phyloP scores from a whole-genome alignment of 2,888 invertebrate genomes.

The Drosophila siamana region DNA sequence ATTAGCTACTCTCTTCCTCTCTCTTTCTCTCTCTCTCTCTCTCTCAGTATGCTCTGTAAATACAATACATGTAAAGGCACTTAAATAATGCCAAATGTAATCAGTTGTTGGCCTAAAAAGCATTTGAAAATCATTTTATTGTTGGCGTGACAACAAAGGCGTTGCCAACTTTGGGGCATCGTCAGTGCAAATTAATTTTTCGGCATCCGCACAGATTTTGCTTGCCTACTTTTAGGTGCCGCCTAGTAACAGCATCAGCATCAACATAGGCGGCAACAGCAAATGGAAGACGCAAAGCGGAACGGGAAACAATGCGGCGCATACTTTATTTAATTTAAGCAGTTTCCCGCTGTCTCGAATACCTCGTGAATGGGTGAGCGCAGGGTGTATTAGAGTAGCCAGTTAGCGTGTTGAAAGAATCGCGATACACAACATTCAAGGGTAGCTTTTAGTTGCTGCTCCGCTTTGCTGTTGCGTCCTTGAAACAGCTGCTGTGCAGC shows the following conservation, averaged over 20 bases:
- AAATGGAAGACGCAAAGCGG: neutral
- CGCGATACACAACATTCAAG: conserved; percentile 19
- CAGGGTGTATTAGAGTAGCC: neutral
- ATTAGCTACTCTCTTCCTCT: conserved; percentile 27
- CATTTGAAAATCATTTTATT: conserved; percentile 50
- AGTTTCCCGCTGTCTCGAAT: conserved; percentile 44
- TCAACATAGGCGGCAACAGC: neutral
- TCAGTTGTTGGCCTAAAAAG: conserved; percentile 45
- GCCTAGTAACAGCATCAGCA: conserved; percentile 30
- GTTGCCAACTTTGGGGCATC: conserved; percentile 36
- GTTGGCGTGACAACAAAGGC: conserved; percentile 52
- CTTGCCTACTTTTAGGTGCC: conserved; percentile 58
- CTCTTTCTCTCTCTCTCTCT: too few relatives aligned
- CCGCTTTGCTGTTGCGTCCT: conserved; percentile 9
- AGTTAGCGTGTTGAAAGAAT: too few relatives aligned
- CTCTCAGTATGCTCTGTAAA: too few relatives aligned
- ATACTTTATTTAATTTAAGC: conserved; percentile 51
- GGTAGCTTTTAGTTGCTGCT: neutral
- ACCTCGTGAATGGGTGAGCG: neutral
- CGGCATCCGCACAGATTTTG: conserved; percentile 45
- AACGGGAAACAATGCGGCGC: conserved; percentile 23
- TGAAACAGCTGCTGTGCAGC: conserved; percentile 24
- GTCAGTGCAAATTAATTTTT: conserved; percentile 57
- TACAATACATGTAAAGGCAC: conserved; percentile 33
- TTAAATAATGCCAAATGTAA: conserved; percentile 51